Base-by-base conservation (phyloP, 2,888 invertebrate species). In the Galerucella calmariensis region DNA sequence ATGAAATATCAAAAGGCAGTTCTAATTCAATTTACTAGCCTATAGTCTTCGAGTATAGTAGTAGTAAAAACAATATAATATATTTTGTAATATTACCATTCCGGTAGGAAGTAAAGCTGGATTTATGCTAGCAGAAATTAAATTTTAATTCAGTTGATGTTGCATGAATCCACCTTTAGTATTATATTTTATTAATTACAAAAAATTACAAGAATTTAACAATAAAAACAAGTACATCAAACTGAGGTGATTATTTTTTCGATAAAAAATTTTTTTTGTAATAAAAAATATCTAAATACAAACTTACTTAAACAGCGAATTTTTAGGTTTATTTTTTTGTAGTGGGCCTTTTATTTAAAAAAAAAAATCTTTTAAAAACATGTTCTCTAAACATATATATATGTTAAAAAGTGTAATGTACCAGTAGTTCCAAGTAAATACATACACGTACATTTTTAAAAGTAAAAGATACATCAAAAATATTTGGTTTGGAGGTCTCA, bases 281-380 rank as follows among this genome's bases (percentile, higher is more conserved):
- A 65, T 66, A 58, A 62, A 48, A 67, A 74, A 71, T 69, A 66
- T 66, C 67, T 70, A 62, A 72, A 72, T 11, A 66, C 65, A 62
- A 74, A 76, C 76, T 74, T 74, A 76, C 74, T 71, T 59, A 72
- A 67, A 69, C 69, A 62, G 76, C 73, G 20, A 69, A 72, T 72
- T 73, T 66, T 62, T 56, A 72, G 69, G 35, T 11, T 48, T 48
- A 20, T 65, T 69, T 44, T 73, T 68, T 46, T 73, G 75, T 72
- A 76, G 75, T 56, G 73, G 72, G 73, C 76, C 76, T 69, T 72
- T 41, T 24, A 68, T 44, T 63, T 44, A 2, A 16, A 44, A 61
- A 16, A 44, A 61, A 20, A 24, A 11, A 20, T 35, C 20, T 12
- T 16, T n/a, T 44, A n/a, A 44, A 63, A 63, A 63, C 20, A 44